These are phyloP conservation scores for Bombus breviceps DNA, from an alignment of 1,140 invertebrate genomes.

Conservation along the genomic window DNA sequence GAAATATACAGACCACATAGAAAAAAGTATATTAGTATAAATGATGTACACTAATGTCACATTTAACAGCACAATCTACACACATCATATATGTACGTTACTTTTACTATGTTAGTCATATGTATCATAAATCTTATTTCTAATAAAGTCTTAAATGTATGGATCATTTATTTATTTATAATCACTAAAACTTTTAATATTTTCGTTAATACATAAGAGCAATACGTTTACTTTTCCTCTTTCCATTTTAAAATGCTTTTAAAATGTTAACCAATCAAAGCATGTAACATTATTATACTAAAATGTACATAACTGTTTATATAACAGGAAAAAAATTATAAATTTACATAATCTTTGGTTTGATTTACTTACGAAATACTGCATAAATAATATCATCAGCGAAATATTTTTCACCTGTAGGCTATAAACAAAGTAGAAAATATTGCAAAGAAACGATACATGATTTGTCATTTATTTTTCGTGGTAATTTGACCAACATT, in stretches of 20 bases:
- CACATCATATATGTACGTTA: neutral
- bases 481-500: constrained; percentile 30
- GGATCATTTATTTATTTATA: neutral
- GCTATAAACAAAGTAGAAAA: constrained; percentile 19
- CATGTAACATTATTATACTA: constrained; percentile 19
- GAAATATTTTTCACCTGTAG: constrained; percentile 1
- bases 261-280: neutral
- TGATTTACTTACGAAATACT: constrained; percentile 40
- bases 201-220: neutral
- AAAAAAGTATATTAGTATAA: constrained; percentile 36
- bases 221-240: neutral
- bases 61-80: constrained; percentile 2
- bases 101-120: constrained; percentile 5
- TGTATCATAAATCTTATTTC: neutral
- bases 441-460: constrained; percentile 16
- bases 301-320: constrained; percentile 35
- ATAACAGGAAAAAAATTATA: constrained; percentile 44
- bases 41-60: constrained; percentile 9
- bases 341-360: neutral
- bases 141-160: neutral
- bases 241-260: neutral
- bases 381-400: constrained; percentile 19
- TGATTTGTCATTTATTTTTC: constrained; percentile 31
- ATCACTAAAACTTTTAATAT: neutral
- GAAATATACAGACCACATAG: constrained; percentile 48